phyloP scores from a whole-genome alignment of 2,113 vertebrate species.

The Ondatra zibethicus region DNA sequence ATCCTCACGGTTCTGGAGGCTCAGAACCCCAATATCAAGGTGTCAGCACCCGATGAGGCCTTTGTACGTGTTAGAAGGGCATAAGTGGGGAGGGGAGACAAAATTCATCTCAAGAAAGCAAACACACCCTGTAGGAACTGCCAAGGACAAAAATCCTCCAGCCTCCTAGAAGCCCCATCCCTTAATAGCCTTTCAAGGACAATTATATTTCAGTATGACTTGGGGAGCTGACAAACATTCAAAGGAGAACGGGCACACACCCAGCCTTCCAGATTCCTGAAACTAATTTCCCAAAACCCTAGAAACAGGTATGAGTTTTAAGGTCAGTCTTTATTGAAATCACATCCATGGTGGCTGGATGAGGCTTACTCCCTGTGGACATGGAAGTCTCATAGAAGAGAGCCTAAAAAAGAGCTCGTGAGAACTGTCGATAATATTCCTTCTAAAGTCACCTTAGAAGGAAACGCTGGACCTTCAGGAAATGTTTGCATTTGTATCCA shows the following conservation, averaged over 20 bases:
- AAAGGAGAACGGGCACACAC: background rate
- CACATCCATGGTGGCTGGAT: background rate
- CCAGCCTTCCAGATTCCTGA: background rate
- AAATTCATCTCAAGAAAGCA: background rate
- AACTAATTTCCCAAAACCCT: background rate
- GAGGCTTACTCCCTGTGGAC: background rate
- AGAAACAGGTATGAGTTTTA: background rate
- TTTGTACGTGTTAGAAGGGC: background rate
- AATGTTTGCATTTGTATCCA: background rate
- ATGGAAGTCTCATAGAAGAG: background rate
- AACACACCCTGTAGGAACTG: background rate
- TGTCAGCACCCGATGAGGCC: background rate
- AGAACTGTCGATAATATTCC: slow-evolving; percentile 1
- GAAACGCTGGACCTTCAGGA: background rate
- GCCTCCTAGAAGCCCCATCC: background rate
- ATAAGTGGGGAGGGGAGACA: fast-evolving
- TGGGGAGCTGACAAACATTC: background rate
- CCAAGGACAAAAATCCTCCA: no score
- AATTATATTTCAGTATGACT: background rate
- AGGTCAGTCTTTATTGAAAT: background rate
- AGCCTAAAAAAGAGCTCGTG: background rate
- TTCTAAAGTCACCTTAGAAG: slow-evolving; percentile 1
- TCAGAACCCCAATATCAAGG: background rate
- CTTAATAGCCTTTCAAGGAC: background rate
- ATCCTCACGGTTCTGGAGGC: background rate